Base-by-base conservation (phyloP, 2,888 invertebrate genomes). In the Ischnus inquisitorius region DNA sequence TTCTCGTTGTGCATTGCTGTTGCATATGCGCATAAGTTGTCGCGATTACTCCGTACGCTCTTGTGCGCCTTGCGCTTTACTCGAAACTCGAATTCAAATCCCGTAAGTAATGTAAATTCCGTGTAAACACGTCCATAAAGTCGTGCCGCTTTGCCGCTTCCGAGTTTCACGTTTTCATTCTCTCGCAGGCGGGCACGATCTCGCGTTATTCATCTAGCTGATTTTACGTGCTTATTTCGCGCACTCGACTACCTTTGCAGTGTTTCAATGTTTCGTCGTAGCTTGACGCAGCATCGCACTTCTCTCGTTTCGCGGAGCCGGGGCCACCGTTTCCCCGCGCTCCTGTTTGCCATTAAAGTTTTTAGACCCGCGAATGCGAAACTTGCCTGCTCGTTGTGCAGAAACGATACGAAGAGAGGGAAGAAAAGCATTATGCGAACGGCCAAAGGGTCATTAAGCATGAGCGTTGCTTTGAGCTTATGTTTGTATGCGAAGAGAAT, bases 71-170 rank as follows among this genome's bases (percentile, higher is more conserved):
- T 57, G 71, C 75, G 76, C 65, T 81, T 81, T 65, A 34, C 62
- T 71, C 19, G 48, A 14, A 28, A 54, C 65, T 82, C 65, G 65
- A 19, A 34, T 57, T 54, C 46, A 19, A 39, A 46, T 65, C 8
- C 34, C 12, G 10, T 60, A 67, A 46, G 71, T 57, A 76, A 72
- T 69, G 71, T 65, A 77, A 77, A 82, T 71, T 72, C 28, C 81
- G 54, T 71, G 65, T 71, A 72, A 82, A 77, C 76, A 77, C 19
- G 57, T 54, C 77, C 71, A 22, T 82, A 82, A 81, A 81, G 71
- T 71, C 65, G 39, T 48, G 57, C 65, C 57, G 14, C 5, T 43
- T 57, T 51, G 57, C 57, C 43, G 34, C 12, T 46, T 16, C 48
- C 34, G 39, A n/a, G 34, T 41, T 22, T 46, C 48, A 62, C 12